Conservation (phyloP, 2,797 vertebrate genomes). For the Leptatherina wallacei region DNA sequence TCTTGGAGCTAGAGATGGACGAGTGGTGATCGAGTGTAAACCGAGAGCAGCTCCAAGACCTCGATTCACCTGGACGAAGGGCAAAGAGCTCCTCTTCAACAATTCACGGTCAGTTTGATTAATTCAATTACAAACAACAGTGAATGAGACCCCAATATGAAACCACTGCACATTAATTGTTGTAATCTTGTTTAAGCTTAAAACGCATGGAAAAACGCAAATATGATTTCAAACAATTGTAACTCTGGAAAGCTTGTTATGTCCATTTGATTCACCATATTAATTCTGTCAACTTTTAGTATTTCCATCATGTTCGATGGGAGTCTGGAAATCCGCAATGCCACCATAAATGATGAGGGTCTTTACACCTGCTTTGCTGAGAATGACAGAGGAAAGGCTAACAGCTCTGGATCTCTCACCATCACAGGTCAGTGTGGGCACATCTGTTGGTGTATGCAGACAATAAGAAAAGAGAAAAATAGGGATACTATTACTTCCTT, state of each 20-base stretch:
- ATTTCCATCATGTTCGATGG: constrained; percentile 92
- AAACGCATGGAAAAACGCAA: not conserved
- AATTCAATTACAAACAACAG: not conserved
- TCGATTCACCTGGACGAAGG: constrained; percentile 93
- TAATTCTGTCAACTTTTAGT: constrained; percentile 67
- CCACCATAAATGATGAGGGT: constrained; percentile 91
- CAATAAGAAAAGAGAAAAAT: not conserved
- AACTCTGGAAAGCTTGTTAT: not conserved
- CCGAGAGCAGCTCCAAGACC: constrained; percentile 94
- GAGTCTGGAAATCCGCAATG: constrained; percentile 93
- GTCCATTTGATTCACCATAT: not conserved
- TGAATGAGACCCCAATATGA: not conserved
- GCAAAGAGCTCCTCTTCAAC: constrained; percentile 91
- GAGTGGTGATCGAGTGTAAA: constrained; percentile 95
- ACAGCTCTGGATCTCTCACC: constrained; percentile 91
- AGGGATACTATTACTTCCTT: not conserved
- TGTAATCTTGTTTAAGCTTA: not conserved
- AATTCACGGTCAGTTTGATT: constrained; percentile 86
- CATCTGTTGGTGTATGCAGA: not conserved
- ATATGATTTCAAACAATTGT: not conserved
- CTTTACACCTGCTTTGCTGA: constrained; percentile 93
- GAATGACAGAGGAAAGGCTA: constrained; percentile 93
- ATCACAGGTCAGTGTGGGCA: constrained; percentile 87
- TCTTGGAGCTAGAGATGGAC: constrained; percentile 91
- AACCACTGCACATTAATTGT: not conserved